Evolutionary conservation across 1,140 invertebrate species (phyloP).

Genomic region (Drosophila funebris): DNA sequence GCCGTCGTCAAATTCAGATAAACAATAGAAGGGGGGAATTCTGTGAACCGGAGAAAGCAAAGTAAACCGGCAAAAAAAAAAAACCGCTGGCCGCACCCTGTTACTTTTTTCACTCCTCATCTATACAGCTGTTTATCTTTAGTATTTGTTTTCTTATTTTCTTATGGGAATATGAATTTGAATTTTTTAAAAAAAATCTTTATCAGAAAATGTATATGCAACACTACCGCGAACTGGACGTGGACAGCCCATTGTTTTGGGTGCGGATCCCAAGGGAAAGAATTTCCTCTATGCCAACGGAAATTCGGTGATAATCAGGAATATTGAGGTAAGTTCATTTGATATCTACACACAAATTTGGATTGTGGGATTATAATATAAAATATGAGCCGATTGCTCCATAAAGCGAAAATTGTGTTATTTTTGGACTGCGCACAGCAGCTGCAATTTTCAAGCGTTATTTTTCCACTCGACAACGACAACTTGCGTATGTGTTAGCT

Average conservation of each 20-base stretch:
- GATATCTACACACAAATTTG: conserved; percentile 37
- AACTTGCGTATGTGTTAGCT: conserved; percentile 20
- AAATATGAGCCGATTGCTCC: conserved; percentile 56
- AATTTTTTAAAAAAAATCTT: conserved; percentile 75
- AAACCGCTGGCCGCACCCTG: conserved; percentile 58
- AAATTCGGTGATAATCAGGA: conserved; percentile 98
- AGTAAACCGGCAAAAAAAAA: conserved; percentile 30
- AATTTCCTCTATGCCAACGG: conserved; percentile 99
- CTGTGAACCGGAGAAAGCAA: conserved; percentile 23
- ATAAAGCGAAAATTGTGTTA: conserved; percentile 62
- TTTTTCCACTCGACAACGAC: conserved; percentile 51
- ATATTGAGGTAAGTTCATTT: conserved; percentile 92
- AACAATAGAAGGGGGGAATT: conserved; percentile 14
- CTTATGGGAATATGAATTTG: not conserved
- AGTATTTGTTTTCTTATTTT: not conserved
- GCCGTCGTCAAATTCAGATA: conserved; percentile 20
- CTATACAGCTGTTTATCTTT: not conserved
- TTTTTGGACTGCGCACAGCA: conserved; percentile 68
- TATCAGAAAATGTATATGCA: conserved; percentile 95
- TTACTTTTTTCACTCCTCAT: conserved; percentile 9
- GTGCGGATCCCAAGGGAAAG: conserved; percentile 97
- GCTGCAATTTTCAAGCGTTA: conserved; percentile 72
- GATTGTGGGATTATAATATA: no score
- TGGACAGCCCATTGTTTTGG: conserved; percentile 96
- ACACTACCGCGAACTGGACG: conserved; percentile 96